Percentiles rank a stretch among this genome's conserved stretches.
phyloP scores from a whole-genome alignment of 2,113 vertebrate genomes.

The Grallaria varia region DNA sequence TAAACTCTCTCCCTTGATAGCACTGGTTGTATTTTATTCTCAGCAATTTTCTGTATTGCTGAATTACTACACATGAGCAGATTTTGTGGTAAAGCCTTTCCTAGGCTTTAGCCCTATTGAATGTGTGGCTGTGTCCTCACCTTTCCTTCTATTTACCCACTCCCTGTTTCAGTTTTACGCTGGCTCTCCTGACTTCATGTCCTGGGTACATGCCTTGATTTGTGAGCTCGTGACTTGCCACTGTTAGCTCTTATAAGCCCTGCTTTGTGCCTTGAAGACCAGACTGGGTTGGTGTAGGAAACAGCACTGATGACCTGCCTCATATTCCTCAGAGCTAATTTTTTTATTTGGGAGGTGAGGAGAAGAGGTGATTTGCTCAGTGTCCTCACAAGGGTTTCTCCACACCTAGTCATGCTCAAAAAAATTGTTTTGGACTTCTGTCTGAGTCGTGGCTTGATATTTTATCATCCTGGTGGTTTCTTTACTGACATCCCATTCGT shows the following conservation, averaged over 20 bases:
- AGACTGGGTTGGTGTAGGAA: neutral
- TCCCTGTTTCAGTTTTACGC: neutral
- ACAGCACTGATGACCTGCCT: neutral
- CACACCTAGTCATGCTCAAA: neutral
- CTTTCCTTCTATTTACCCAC: neutral
- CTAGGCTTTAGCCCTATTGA: neutral
- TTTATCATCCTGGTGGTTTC: neutral
- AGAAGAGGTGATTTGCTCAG: neutral
- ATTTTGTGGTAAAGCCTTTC: conserved; percentile 8
- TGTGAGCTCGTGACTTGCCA: neutral
- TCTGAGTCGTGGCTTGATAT: neutral
- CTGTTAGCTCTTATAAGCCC: neutral
- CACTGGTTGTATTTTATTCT: neutral
- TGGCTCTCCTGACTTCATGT: neutral
- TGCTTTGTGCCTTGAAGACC: neutral
- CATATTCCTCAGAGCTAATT: neutral
- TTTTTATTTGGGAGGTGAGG: neutral
- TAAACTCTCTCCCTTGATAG: neutral
- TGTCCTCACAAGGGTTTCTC: neutral
- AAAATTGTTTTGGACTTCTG: neutral
- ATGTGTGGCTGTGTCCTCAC: neutral
- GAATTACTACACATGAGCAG: neutral
- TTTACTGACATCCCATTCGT: neutral
- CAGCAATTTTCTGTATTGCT: neutral
- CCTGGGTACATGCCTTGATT: neutral